Evolutionary conservation across 2,113 vertebrate genomes (phyloP).

Genomic region (Fregetta grallaria): DNA sequence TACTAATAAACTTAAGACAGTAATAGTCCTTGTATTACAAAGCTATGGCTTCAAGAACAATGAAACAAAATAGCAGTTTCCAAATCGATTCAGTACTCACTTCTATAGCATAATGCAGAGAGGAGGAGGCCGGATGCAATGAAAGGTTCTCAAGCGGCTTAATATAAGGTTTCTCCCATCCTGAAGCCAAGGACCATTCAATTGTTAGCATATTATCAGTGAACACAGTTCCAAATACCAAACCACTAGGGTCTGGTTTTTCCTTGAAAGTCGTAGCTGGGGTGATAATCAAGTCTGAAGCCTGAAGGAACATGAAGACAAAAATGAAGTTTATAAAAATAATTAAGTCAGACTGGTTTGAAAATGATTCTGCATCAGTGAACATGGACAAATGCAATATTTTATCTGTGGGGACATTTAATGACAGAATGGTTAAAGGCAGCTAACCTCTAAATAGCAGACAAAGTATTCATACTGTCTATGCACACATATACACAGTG

Average conservation of each 20-base stretch:
- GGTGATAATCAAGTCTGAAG: conserved; percentile 78
- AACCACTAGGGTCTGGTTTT: conserved; percentile 76
- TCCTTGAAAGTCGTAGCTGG: conserved; percentile 68
- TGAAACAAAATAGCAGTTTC: background rate
- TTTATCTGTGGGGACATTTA: background rate
- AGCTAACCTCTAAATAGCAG: background rate
- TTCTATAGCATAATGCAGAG: conserved; percentile 82
- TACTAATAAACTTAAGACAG: background rate
- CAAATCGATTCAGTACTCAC: conserved; percentile 65
- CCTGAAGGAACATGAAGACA: conserved; percentile 61
- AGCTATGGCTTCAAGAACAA: background rate
- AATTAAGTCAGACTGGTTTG: background rate
- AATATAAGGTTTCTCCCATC: conserved; percentile 86
- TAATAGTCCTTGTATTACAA: background rate
- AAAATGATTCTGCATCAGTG: background rate
- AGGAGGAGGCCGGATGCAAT: conserved; percentile 80
- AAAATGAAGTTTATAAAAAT: background rate
- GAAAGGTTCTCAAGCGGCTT: conserved; percentile 84
- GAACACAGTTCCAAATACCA: conserved; percentile 85
- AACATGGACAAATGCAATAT: background rate
- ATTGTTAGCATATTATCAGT: conserved; percentile 91
- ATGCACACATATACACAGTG: background rate
- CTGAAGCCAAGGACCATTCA: conserved; percentile 80
- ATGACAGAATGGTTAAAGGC: background rate
- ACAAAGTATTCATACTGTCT: background rate